phyloP scores from a whole-genome alignment of 2,113 vertebrate species.

The Malurus cyaneus region DNA sequence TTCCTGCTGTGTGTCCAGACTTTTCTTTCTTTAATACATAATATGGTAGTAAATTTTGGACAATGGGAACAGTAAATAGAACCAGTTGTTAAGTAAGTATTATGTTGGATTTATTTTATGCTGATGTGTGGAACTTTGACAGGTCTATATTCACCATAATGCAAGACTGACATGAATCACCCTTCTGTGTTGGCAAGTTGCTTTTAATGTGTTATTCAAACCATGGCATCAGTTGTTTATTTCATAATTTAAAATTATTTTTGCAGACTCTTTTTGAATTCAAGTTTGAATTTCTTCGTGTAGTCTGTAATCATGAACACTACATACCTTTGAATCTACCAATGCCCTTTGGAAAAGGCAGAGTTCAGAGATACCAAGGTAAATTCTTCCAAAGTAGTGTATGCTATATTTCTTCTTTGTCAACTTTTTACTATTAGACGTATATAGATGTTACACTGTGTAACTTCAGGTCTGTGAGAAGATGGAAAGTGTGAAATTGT shows the following conservation, averaged over 20 bases:
- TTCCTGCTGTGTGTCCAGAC: neutral
- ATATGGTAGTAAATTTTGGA: neutral
- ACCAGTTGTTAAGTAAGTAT: neutral
- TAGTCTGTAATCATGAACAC: constrained; percentile 96
- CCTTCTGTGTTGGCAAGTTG: neutral
- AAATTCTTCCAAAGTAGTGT: neutral
- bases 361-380: constrained; percentile 98
- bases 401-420: neutral
- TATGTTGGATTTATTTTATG: neutral
- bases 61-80: neutral
- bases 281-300: constrained; percentile 97
- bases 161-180: neutral
- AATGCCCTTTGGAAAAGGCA: constrained; percentile 97
- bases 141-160: neutral
- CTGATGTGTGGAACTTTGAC: neutral
- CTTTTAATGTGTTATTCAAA: neutral
- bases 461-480: neutral
- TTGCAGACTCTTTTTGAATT: constrained; percentile 94
- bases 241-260: neutral
- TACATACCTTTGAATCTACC: constrained; percentile 96
- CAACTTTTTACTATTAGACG: neutral
- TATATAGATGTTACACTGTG: neutral
- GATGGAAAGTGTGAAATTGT: neutral
- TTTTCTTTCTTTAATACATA: neutral
- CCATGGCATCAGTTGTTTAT: neutral